Base-by-base conservation (phyloP, 2,113 vertebrate genomes). In the Oceanodroma tethys region DNA sequence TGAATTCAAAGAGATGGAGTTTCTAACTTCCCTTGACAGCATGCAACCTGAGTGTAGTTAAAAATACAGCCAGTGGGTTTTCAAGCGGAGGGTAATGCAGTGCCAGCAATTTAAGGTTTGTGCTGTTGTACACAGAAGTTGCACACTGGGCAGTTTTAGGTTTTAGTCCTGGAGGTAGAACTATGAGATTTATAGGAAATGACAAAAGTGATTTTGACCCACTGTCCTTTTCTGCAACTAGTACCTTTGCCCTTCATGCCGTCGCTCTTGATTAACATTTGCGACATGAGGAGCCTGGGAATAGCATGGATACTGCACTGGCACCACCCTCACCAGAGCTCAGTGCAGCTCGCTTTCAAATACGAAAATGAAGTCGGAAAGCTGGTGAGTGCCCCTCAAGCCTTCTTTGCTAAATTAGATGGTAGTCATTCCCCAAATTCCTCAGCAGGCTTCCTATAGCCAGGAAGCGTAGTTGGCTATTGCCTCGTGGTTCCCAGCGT, bases 61-160 rank as follows among this genome's bases (percentile, higher is more conserved):
- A 97, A 97, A 97, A 96, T 96, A 96, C 38, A 95, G 62, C 71
- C 70, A 45, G 65, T 56, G 91, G 73, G 58, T 93, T 97, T 87
- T 87, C 83, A 89, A 95, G 91, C 2, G 3, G 48, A 76, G 55
- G 42, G 81, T 68, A 96, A 53, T 95, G 97, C 95, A 95, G 71
- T 34, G 78, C 81, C 94, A 93, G 95, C 96, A 81, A 70, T 93
- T 94, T 86, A 27, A 88, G 84, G 13, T 38, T 70, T 55, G 38
- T 48, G 52, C 75, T 74, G 38, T 30, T 36, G 43, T 42, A 86
- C 30, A 16, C 29, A 42, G 73, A 95, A 95, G 45, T 59, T 91
- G 86, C 94, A 95, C 38, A 71, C n/a, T 93, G 23, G 42, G 85
- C 94, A 95, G 25, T 94, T 97, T 93, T n/a, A 45, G 19, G 10